A percentile compares a stretch with the other conserved stretches of the same genome.
These are phyloP conservation scores for Parnassius apollo DNA, from an alignment of 2,888 invertebrate species.

Conservation along the genomic window DNA sequence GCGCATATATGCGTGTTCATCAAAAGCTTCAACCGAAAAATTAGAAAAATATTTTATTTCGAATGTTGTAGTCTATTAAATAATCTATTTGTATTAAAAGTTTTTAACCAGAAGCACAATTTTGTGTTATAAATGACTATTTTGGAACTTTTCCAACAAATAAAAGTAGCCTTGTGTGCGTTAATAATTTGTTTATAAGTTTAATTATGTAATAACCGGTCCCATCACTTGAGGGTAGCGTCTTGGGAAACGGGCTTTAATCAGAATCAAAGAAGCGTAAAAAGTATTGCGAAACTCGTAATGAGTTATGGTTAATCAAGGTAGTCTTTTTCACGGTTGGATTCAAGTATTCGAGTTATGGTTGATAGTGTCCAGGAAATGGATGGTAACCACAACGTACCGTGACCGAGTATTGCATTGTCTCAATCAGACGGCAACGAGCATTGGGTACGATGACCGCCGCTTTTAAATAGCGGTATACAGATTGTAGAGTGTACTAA, in stretches of 20 bases:
- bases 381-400: constrained; percentile 51
- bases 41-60: too few relatives aligned
- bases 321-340: constrained; percentile 55
- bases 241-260: constrained; percentile 36
- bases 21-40: too few relatives aligned
- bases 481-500: constrained; percentile 13
- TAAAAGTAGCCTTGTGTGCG: too few relatives aligned
- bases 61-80: too few relatives aligned
- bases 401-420: constrained; percentile 65
- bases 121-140: too few relatives aligned
- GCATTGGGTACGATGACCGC: constrained; percentile 72
- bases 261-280: constrained; percentile 64
- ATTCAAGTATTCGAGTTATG: constrained; percentile 58
- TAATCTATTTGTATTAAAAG: too few relatives aligned
- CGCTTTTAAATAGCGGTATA: constrained; percentile 62
- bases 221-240: too few relatives aligned
- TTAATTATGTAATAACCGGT: constrained; percentile 29
- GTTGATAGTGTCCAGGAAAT: constrained; percentile 56
- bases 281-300: constrained; percentile 74
- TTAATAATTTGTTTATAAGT: constrained; percentile 33
- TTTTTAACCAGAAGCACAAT: too few relatives aligned
- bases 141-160: too few relatives aligned
- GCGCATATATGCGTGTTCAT: too few relatives aligned
- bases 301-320: constrained; percentile 58
- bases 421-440: constrained; percentile 74